Base-by-base conservation (phyloP, 2,888 invertebrate genomes). In the Nipponacmea schrenckii region DNA sequence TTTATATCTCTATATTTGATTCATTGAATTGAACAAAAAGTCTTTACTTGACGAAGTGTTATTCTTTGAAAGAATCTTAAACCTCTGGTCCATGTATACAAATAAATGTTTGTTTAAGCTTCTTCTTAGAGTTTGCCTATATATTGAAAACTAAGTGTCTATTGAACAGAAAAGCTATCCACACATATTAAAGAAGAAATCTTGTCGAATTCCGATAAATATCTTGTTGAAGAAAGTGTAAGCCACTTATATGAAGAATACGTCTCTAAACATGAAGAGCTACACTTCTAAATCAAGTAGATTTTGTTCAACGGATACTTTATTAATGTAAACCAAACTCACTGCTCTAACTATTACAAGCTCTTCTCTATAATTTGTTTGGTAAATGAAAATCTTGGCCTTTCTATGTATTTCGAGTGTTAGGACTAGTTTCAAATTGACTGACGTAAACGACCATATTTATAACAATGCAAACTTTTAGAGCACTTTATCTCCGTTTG, bases 151-250 rank as follows among this genome's bases (percentile, higher is more conserved):
- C 20, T 56, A 56, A 56, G 56, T 56, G 56, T 56, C 24, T 24
- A 56, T 56, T 56, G 56, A 56, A 56, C 14, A 56, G 56, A 56
- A 56, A 56, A 56, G 56, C 24, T 56, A 56, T 56, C 56, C 56
- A 56, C 56, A 56, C 56, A 56, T 56, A 56, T 56, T 56, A 56
- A 56, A 56, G 56, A 20, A 20, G 56, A 56, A 56, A 56, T 24
- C 56, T 56, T 56, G 56, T 56, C 24, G 56, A 24, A 56, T 24
- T 56, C 56, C 56, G 56, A 56, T 56, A 56, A 56, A 56, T 56
- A 56, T 56, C 56, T 56, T 56, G 56, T 56, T 56, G 56, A 56
- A 56, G 56, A 56, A 20, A 56, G 56, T 56, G 56, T 56, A 20
- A 24, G 24, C 56, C 56, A 56, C 56, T 56, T 56, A 24, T 56